phyloP scores from a whole-genome alignment of 2,888 invertebrate species.

The Automeris io region DNA sequence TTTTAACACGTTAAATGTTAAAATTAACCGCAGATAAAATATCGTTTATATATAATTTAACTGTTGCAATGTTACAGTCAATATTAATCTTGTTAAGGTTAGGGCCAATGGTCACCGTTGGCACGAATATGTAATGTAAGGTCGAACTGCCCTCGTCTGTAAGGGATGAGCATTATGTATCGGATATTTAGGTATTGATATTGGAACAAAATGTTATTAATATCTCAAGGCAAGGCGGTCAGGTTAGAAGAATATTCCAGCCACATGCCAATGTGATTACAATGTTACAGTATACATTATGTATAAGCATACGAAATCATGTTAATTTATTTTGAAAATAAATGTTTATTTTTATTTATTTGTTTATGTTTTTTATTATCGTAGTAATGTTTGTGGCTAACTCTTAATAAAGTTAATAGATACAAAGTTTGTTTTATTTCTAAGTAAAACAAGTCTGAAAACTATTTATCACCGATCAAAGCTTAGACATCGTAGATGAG shows the following conservation, averaged over 20 bases:
- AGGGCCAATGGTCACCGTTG: background rate
- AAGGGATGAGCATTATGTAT: background rate
- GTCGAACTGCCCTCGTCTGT: background rate
- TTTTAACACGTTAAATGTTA: background rate
- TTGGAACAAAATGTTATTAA: background rate
- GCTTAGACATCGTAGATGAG: too few species aligned
- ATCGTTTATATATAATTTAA: background rate
- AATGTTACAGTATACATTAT: constrained; percentile 32
- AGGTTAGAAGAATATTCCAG: background rate
- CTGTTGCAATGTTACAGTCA: too few species aligned
- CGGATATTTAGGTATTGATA: background rate
- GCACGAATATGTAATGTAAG: too few species aligned
- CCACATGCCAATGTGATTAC: constrained; percentile 26
- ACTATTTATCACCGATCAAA: too few species aligned
- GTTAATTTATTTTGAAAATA: constrained; percentile 53
- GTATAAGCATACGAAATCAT: constrained; percentile 31
- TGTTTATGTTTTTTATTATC: constrained; percentile 23
- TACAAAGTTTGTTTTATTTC: too few species aligned
- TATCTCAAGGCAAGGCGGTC: background rate
- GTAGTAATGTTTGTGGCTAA: too few species aligned
- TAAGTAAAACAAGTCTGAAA: too few species aligned
- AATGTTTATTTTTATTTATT: constrained; percentile 37
- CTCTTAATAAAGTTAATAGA: too few species aligned
- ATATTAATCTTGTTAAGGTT: background rate
- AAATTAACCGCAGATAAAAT: background rate